Evolutionary conservation across 2,113 vertebrate genomes (phyloP).

Genomic region (Ploceus nigricollis): DNA sequence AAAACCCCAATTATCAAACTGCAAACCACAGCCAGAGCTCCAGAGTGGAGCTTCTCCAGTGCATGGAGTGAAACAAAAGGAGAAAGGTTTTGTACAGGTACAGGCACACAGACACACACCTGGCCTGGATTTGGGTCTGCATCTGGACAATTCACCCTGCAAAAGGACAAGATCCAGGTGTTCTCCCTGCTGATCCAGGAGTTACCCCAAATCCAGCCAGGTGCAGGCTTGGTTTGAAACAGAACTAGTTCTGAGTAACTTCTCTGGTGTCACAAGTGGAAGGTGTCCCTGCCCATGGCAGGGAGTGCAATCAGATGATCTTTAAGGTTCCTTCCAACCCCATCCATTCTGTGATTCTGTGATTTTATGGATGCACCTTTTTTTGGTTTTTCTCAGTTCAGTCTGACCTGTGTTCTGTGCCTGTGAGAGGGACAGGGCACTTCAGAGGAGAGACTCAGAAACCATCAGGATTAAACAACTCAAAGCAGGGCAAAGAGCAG

Average conservation of each 20-base stretch:
- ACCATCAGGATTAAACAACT: not conserved
- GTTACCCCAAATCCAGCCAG: not conserved
- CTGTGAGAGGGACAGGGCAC: not conserved
- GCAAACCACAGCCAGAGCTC: not conserved
- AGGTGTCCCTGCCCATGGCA: not conserved
- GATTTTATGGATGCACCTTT: not conserved
- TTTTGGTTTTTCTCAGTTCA: not conserved
- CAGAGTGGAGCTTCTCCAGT: not conserved
- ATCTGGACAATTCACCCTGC: not conserved
- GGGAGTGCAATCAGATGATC: not conserved
- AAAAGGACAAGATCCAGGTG: not conserved
- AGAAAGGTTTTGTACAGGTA: not conserved
- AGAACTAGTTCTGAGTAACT: not conserved
- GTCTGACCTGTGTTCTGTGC: not conserved
- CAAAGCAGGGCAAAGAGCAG: not conserved
- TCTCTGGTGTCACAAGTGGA: not conserved
- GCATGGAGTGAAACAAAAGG: not conserved
- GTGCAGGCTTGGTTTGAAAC: not conserved
- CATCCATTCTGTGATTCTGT: not conserved
- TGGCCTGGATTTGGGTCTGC: not conserved
- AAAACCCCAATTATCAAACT: not conserved
- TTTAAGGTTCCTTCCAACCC: not conserved
- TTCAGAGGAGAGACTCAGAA: not conserved
- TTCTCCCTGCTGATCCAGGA: not conserved
- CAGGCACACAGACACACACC: not conserved